phyloP scores from a whole-genome alignment of 2,888 invertebrate species.

The Heliconius aoede region DNA sequence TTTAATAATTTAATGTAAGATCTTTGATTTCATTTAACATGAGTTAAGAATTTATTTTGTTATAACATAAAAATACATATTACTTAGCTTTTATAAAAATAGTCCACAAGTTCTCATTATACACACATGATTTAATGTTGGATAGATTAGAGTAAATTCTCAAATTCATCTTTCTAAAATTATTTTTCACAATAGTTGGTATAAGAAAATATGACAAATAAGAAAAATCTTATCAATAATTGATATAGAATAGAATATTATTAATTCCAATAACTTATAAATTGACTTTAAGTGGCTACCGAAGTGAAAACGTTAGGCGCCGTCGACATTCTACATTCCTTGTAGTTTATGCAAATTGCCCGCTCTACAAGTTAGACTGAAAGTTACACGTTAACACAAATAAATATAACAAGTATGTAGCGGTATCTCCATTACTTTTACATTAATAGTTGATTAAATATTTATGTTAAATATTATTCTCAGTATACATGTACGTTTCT shows the following conservation, averaged over 20 bases:
- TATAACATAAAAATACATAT: too few relatives aligned
- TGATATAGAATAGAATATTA: constrained; percentile 5
- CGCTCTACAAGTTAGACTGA: constrained; percentile 12
- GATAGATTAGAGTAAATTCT: not conserved
- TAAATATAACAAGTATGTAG: not conserved
- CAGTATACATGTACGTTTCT: not conserved
- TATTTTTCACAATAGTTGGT: not conserved
- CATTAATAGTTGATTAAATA: too few relatives aligned
- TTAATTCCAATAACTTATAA: constrained; percentile 9
- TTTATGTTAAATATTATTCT: too few relatives aligned
- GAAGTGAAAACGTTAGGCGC: constrained; percentile 32
- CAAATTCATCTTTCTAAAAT: not conserved
- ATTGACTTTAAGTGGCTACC: constrained; percentile 29
- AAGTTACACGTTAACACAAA: constrained; percentile 22
- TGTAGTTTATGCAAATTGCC: constrained; percentile 24
- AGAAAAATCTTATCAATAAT: not conserved
- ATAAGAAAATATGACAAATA: not conserved
- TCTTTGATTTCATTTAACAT: too few relatives aligned
- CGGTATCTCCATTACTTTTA: too few relatives aligned
- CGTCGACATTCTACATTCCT: constrained; percentile 29
- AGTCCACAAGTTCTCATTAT: not conserved
- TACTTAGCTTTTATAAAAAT: too few relatives aligned
- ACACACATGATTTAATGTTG: not conserved
- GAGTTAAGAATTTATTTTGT: too few relatives aligned
- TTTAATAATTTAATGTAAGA: too few relatives aligned